Conservation (phyloP, 2,888 invertebrate genomes). For the Octonoba sinensis region DNA sequence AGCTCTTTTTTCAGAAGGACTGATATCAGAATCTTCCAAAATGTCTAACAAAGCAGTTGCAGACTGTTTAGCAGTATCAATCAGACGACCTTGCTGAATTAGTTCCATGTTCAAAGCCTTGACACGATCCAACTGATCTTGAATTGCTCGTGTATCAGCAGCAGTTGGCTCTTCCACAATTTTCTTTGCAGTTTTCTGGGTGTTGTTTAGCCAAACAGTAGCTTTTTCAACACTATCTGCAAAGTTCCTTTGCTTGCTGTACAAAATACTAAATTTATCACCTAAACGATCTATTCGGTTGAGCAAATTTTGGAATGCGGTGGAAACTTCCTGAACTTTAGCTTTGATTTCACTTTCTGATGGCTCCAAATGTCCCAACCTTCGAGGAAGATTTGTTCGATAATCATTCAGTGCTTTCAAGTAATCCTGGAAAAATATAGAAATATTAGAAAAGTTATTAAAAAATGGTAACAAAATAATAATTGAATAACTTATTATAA, state of each 20-base stretch:
- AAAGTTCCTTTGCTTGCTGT: constrained; percentile 82
- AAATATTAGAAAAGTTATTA: not conserved
- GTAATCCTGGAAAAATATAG: constrained; percentile 78
- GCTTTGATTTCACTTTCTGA: constrained; percentile 83
- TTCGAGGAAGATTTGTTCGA: constrained; percentile 81
- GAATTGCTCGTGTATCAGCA: constrained; percentile 87
- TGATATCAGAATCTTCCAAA: constrained; percentile 82
- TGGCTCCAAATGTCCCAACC: constrained; percentile 83
- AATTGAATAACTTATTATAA: not conserved
- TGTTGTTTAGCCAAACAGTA: constrained; percentile 82
- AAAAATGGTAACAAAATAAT: not conserved
- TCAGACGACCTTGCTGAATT: constrained; percentile 84
- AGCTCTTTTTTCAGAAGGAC: constrained; percentile 83
- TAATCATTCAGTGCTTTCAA: constrained; percentile 86
- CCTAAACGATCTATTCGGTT: constrained; percentile 86
- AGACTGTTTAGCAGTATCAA: constrained; percentile 83
- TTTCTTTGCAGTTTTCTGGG: constrained; percentile 82
- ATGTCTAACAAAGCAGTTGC: constrained; percentile 72
- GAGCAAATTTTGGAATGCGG: constrained; percentile 79
- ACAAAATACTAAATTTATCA: constrained; percentile 85
- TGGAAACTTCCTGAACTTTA: constrained; percentile 82
- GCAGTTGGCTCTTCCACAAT: constrained; percentile 86
- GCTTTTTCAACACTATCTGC: constrained; percentile 87
- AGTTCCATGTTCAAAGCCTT: constrained; percentile 89
- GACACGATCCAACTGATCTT: constrained; percentile 86